Base-by-base conservation (phyloP, 1,140 invertebrate genomes). In the Drosophila ohnishii region DNA sequence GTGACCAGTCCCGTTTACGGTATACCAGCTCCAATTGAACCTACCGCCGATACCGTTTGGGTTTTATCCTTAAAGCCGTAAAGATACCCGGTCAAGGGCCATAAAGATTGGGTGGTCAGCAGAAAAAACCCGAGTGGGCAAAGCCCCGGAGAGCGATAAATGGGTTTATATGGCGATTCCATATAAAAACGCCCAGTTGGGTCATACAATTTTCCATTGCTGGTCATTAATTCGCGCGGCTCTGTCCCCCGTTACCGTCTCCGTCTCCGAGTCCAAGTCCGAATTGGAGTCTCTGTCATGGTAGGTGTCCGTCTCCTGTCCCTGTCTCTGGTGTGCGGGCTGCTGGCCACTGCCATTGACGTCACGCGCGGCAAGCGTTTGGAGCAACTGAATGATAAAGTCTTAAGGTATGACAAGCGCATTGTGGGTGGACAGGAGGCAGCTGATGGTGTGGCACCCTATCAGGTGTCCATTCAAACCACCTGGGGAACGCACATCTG, bases 381-480 rank as follows among this genome's bases (percentile, higher is more conserved):
- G 48, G 63, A 51, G 48, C 5, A 28, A 28, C 42, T 84, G 35
- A 51, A 57, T 75, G 66, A 50, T 75, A 73, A 71, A 79, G 53
- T 64, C 13, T 19, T 1, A 3, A n/a, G 1, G 3, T 45, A 5
- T 1, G 48, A 63, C 59, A 87, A 86, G 69, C 83, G 83, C 2
- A 87, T 86, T 79, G 83, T 86, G 6, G 92, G 92, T 6, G 93
- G 93, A 58, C 59, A 77, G 34, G 90, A 87, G 48, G 92, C 92
- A 1, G 70, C 59, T 6, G 87, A 91, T 42, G 92, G 91, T 9
- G 80, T 75, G 32, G 92, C 90, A n/a, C 92, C 92, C 56, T 93
- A 92, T 87, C 91, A 92, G 67, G 87, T 92, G 4, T 92, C 92
- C 34, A 83, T 93, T 45, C 89, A 92, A 75, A 78, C 82, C 1